Base-by-base conservation (phyloP, 2,113 vertebrate species). In the Nibea coibor region DNA sequence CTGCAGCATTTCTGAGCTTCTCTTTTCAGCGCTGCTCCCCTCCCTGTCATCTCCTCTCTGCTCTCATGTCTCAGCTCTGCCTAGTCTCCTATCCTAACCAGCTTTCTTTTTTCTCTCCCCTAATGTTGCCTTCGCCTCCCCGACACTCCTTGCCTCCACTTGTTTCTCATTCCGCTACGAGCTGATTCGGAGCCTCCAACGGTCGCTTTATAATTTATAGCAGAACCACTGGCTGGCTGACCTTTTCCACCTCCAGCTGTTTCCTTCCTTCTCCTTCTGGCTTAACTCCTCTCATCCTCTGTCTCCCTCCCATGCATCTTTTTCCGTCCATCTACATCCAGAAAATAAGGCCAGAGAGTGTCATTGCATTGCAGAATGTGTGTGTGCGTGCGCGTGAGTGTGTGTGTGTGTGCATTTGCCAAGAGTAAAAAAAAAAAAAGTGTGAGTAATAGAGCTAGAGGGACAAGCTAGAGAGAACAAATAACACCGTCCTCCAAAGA, bases 211-310 rank as follows among this genome's bases (percentile, higher is more conserved):
- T 80, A 80, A 88, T 90, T 84, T 84, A 80, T 56, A 81, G 48
- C 75, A 28, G 26, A 85, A 84, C 72, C 50, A 70, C 70, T 83
- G 76, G n/a, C 51, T 68, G 73, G 51, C 43, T 87, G 86, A 90
- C 91, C 89, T 89, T 88, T 84, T 51, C 47, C 74, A 82, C 67
- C 73, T 79, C 75, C 88, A 83, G 86, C 90, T 88, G 84, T 91
- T 89, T 83, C 72, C 68, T 87, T 82, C 75, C 68, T 22, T 72
- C 70, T 70, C 62, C 71, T 58, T 79, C 56, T 63, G 56, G 63
- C 66, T 61, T 72, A 72, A 2, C 56, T 80, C 54, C 20, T 74
- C 14, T 80, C 51, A 54, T 83, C 75, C 66, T 51, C 73, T 58
- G 26, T 31, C 22, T 56, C 16, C 66, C 6, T 54, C 16, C n/a